A percentile compares a stretch with the other conserved stretches of the same genome.
These are phyloP conservation scores for Morone saxatilis DNA, from an alignment of 2,113 vertebrate species.

Conservation along the genomic window DNA sequence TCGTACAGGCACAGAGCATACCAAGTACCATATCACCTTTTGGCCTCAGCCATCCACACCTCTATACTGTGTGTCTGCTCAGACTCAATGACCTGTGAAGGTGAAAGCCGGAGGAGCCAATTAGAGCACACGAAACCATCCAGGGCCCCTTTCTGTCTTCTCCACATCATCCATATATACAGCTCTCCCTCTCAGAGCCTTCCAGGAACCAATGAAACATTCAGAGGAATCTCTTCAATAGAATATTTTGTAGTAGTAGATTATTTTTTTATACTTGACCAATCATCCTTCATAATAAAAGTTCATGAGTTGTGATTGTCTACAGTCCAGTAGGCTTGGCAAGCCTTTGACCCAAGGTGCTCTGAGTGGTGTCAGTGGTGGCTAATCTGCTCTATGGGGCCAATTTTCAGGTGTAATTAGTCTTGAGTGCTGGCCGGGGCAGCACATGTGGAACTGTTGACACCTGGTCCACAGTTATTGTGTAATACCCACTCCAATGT, in stretches of 20 bases:
- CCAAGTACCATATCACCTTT: slow-evolving; percentile 50
- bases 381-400: slow-evolving; percentile 38
- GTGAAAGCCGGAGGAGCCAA: slow-evolving; percentile 74
- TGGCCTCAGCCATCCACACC: slow-evolving; percentile 44
- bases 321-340: background rate
- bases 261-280: background rate
- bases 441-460: slow-evolving; percentile 15
- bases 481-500: background rate
- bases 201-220: background rate
- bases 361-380: slow-evolving; percentile 14
- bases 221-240: slow-evolving; percentile 10
- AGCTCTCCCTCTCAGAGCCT: background rate
- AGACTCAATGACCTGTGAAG: slow-evolving; percentile 66
- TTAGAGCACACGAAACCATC: slow-evolving; percentile 61
- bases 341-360: slow-evolving; percentile 22
- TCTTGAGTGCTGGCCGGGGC: slow-evolving; percentile 22
- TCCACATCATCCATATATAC: background rate
- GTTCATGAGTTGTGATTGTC: background rate
- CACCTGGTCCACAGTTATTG: slow-evolving; percentile 22
- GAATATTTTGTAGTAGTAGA: background rate
- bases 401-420: slow-evolving; percentile 51
- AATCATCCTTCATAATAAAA: background rate
- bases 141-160: slow-evolving; percentile 3
- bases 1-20: slow-evolving; percentile 39
- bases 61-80: slow-evolving; percentile 35